Base-by-base conservation (phyloP, 2,888 invertebrate species). In the Thelaira solivaga region DNA sequence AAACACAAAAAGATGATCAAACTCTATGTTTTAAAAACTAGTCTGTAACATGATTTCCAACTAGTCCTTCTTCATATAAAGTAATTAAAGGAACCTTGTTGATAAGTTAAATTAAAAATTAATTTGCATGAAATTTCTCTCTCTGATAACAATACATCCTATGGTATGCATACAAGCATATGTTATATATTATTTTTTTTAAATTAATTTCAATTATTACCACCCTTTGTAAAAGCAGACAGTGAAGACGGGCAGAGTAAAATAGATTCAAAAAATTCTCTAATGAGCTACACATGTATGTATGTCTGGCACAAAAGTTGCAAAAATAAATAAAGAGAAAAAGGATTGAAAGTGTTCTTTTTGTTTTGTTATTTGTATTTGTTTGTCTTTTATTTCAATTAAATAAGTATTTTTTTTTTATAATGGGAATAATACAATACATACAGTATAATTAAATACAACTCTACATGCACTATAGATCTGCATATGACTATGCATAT, bases 181-280 rank as follows among this genome's bases (percentile, higher is more conserved):
- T 39, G 13, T 22, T 26, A 41, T 34, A 2, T 11, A 45, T n/a
- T 53, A 62, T 67, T 76, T 43, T 62, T 75, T 65, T n/a, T 67
- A 10, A 26, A 24, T 69, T 53, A 64, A 34, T 67, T 68, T 34
- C 59, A 68, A 16, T 53, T 39, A 68, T 34, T 10, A 41, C 41
- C 36, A 43, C 47, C 31, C 7, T 36, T 8, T 16, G 24, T n/a
- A 29, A 29, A 20, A 49, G 13, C 49, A 49, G 49, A 5, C 47
- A 47, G 49, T 36, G 36, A 36, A 57, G 68, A 68, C 47, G 41
- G 57, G 49, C 26, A 65, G 43, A 47, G 49, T 18, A 59, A 61
- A 45, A 49, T 57, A 59, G 59, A 67, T 67, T 84, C 83, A 85
- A 86, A 86, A n/a, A n/a, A 85, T 84, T 86, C 84, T 85, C 86